Conservation (phyloP, 2,113 vertebrate genomes). For the Thamnophis sirtalis region DNA sequence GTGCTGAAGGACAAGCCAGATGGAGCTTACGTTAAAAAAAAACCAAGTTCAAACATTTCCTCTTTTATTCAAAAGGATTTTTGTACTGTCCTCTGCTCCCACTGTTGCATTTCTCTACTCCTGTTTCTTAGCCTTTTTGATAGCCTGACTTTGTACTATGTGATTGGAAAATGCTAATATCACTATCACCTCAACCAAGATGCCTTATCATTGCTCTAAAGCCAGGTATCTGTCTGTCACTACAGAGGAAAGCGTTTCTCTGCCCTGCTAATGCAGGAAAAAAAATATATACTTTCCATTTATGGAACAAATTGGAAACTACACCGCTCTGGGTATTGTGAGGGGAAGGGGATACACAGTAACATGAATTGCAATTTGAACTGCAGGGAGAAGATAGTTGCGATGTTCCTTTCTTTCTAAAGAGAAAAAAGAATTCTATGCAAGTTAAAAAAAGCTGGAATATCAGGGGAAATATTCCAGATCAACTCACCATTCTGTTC, state of each 20-base stretch:
- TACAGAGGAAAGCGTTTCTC: background rate
- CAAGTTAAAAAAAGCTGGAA: background rate
- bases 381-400: background rate
- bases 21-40: constrained; percentile 7
- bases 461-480: background rate
- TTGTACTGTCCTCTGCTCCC: too few species aligned
- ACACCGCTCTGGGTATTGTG: background rate
- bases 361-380: background rate
- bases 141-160: background rate
- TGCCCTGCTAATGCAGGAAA: background rate
- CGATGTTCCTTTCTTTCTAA: background rate
- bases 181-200: background rate
- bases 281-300: background rate
- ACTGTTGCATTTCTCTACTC: background rate
- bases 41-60: background rate
- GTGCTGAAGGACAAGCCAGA: constrained; percentile 47
- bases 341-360: background rate
- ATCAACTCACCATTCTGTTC: background rate
- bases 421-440: background rate
- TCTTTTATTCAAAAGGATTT: fast-evolving
- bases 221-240: background rate
- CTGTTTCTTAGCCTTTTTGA: background rate
- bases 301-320: background rate
- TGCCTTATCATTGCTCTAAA: background rate
- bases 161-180: background rate